Evolutionary conservation across 2,797 vertebrate genomes (phyloP).

Genomic region (Hippopotamyrus pictus): DNA sequence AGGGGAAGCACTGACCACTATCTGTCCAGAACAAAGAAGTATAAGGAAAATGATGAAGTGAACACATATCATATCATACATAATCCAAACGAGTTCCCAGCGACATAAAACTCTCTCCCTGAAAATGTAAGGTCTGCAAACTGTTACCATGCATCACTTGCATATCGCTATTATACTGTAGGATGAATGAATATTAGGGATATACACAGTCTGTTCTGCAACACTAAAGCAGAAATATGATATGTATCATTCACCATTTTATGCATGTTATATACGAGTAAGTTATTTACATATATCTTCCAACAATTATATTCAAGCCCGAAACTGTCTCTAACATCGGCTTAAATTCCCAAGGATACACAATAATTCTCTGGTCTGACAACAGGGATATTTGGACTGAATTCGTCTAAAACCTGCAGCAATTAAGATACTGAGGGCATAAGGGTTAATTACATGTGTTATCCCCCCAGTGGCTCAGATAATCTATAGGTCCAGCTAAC

Average conservation of each 20-base stretch:
- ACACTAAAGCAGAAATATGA: neutral
- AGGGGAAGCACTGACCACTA: neutral
- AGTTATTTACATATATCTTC: neutral
- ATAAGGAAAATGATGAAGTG: neutral
- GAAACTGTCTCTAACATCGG: neutral
- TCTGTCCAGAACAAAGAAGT: neutral
- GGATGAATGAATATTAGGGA: neutral
- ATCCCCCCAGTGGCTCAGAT: slow-evolving; percentile 61
- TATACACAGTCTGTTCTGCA: neutral
- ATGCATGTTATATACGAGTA: neutral
- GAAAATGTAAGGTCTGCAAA: neutral
- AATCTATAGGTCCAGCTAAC: slow-evolving; percentile 68
- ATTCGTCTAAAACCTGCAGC: slow-evolving; percentile 63
- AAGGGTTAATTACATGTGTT: slow-evolving; percentile 80
- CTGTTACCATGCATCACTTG: neutral
- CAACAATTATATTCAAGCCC: neutral
- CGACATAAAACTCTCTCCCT: neutral
- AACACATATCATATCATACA: neutral
- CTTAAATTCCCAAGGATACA: neutral
- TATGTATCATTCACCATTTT: neutral
- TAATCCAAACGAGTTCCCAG: neutral
- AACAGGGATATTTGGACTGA: slow-evolving; percentile 59
- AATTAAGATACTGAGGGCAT: slow-evolving; percentile 76
- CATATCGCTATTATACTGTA: neutral
- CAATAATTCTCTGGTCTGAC: slow-evolving; percentile 47